A percentile compares a stretch with the other conserved stretches of the same genome.
Evolutionary conservation across 2,797 vertebrate genomes (phyloP).

Genomic region (Chaetophractus vellerosus): DNA sequence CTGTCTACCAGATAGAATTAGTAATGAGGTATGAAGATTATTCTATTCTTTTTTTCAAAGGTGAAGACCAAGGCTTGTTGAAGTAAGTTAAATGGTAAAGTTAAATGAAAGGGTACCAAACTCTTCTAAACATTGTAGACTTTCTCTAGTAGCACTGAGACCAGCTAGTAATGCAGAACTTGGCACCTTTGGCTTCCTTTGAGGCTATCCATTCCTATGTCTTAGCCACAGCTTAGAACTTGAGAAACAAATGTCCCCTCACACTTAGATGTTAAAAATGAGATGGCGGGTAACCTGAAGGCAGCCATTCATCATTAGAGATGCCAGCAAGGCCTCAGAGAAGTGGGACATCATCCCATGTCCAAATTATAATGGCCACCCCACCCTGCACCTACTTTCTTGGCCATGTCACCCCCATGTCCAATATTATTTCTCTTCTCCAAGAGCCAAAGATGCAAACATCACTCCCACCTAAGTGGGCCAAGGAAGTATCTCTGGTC

Average conservation of each 20-base stretch:
- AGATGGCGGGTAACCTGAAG: not conserved
- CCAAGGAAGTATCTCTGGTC: not conserved
- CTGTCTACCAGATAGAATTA: conserved; percentile 16
- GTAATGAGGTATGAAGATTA: conserved; percentile 53
- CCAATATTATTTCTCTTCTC: not conserved
- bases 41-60: conserved; percentile 40
- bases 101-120: conserved; percentile 38
- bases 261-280: conserved; percentile 35
- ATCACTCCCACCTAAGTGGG: not conserved
- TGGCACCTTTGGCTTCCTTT: conserved; percentile 29
- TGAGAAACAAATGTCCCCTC: not conserved
- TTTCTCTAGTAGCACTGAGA: conserved; percentile 44
- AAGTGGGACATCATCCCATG: not conserved
- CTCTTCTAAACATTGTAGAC: conserved; percentile 32
- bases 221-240: not conserved
- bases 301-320: not conserved
- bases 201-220: not conserved
- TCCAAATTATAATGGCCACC: not conserved
- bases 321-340: not conserved
- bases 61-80: conserved; percentile 68
- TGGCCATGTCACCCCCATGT: rapidly evolving
- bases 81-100: conserved; percentile 54
- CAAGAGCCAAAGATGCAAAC: not conserved
- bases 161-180: not conserved
- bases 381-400: not conserved